These are phyloP conservation scores for Rhabdornis inornatus DNA, from an alignment of 2,113 vertebrate genomes.

Conservation along the genomic window DNA sequence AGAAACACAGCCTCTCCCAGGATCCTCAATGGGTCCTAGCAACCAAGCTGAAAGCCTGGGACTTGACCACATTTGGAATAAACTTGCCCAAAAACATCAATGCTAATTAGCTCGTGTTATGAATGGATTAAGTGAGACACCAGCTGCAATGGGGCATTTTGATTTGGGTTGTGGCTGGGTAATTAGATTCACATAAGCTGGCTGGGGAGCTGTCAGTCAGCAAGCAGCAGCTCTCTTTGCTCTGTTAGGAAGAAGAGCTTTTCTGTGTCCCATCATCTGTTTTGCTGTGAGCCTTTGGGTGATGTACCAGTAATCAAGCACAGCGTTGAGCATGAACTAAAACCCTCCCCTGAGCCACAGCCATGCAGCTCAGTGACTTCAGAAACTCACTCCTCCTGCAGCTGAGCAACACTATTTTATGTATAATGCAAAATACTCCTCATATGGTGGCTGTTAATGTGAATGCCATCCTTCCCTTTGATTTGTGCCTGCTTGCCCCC, in stretches of 20 bases:
- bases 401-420: background rate
- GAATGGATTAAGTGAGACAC: slow-evolving; percentile 73
- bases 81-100: slow-evolving; percentile 61
- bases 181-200: slow-evolving; percentile 69
- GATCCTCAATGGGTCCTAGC: slow-evolving; percentile 26
- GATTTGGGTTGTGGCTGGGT: slow-evolving; percentile 48
- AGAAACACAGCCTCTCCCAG: slow-evolving; percentile 15
- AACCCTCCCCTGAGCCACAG: background rate
- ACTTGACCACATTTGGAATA: slow-evolving; percentile 57
- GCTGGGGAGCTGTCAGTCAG: slow-evolving; percentile 38
- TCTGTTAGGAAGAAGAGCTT: background rate
- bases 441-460: background rate
- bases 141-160: slow-evolving; percentile 69
- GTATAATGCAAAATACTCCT: background rate
- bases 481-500: background rate
- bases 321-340: rapidly evolving
- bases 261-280: background rate
- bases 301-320: background rate
- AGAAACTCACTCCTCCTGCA: background rate
- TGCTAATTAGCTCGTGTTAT: slow-evolving; percentile 69
- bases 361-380: background rate
- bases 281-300: slow-evolving; percentile 2
- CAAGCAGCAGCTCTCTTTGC: background rate
- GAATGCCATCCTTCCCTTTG: background rate
- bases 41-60: slow-evolving; percentile 18